Evolutionary conservation across 2,113 vertebrate species (phyloP), one percentile per base, ranked within the genome.

Genomic region (Vimba vimba): DNA sequence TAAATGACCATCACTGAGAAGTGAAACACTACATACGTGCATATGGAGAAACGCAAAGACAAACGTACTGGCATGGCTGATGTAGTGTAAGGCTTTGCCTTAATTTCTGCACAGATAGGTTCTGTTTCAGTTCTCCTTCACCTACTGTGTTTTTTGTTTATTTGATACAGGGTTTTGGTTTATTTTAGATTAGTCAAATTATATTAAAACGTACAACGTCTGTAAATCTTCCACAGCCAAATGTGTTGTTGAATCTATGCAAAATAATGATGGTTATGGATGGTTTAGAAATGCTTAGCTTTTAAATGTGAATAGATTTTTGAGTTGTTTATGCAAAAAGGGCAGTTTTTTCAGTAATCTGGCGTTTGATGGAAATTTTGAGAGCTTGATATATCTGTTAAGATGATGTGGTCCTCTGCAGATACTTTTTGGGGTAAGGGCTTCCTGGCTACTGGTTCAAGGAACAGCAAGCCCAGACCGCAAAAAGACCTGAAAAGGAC

Each of bases 371-470:
- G 60, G 25, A 68, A 19, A 82, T 57, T 52, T 73, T 25, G 52
- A 9, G 25, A 47, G 0, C 45, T 17, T 3, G 21, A 17, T 23
- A 47, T 69, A 45, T 74, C n/a, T 82, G 13, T 68, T 89, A 77
- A 17, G 93, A 90, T 89, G 94, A 91, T 83, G 77, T 90, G 84
- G 83, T 94, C 97, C 95, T 94, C 91, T 93, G 97, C 95, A 93
- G 96, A 99, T 98, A 96, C 97, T 99, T 99, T 99, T 99, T 99
- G 97, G 97, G 97, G 97, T 99, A 99, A 99, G 97, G 97, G 97
- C 97, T 99, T 99, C 97, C 97, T 98, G 97, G 95, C 93, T 97
- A 95, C 92, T 93, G 91, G 91, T 90, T 94, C 92, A 88, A 95
- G 94, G 94, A 97, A 98, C 97, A 98, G 97, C 96, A 98, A 98